Conservation (phyloP, 2,113 vertebrate species). For the Glaucidium brasilianum region DNA sequence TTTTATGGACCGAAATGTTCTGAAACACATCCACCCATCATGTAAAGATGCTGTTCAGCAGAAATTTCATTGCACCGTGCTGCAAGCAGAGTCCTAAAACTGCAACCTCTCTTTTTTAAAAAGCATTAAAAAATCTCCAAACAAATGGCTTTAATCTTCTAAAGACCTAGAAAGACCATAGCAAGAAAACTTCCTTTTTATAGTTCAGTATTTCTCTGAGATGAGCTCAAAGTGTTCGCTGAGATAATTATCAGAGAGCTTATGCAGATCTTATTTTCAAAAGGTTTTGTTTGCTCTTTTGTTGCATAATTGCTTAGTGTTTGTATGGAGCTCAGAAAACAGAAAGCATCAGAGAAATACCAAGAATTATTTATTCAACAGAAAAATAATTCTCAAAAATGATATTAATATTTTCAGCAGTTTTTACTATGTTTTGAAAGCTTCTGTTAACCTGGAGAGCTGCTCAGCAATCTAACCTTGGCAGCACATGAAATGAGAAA, state of each 20-base stretch:
- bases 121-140: not conserved
- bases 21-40: not conserved
- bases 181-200: slow-evolving; percentile 32
- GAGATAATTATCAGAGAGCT: slow-evolving; percentile 61
- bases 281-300: slow-evolving; percentile 42
- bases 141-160: slow-evolving; percentile 61
- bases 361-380: not conserved
- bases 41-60: not conserved
- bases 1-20: not conserved
- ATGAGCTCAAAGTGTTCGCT: slow-evolving; percentile 36
- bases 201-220: slow-evolving; percentile 34
- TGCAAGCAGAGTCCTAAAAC: not conserved
- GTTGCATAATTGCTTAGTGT: slow-evolving; percentile 16
- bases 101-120: not conserved
- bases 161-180: slow-evolving; percentile 31
- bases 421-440: not conserved
- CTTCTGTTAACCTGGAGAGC: not conserved
- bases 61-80: not conserved
- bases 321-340: not conserved
- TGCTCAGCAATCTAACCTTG: not conserved
- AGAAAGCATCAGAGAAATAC: not conserved
- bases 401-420: not conserved
- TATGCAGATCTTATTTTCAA: slow-evolving; percentile 53
- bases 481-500: not conserved
- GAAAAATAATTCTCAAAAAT: not conserved